Percentiles rank a stretch among this genome's conserved stretches.
These are phyloP conservation scores for Luperina nickerlii DNA, from an alignment of 2,888 invertebrate genomes.

Conservation along the genomic window DNA sequence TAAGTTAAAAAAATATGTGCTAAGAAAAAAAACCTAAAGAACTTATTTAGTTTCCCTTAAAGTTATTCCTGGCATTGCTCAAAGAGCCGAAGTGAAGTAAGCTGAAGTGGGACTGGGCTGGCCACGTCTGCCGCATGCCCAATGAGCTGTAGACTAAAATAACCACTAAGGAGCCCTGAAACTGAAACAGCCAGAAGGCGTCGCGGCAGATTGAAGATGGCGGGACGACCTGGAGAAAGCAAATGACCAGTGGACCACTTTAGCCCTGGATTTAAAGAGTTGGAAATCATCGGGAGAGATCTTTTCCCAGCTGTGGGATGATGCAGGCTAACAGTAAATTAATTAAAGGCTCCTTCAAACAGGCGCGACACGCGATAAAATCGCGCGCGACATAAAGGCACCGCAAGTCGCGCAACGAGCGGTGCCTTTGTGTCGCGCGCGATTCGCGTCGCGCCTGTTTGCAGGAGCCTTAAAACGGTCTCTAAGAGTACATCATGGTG, in stretches of 20 bases:
- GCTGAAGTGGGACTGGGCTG: background rate
- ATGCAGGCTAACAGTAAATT: background rate
- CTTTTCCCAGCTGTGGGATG: background rate
- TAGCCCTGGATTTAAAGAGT: background rate
- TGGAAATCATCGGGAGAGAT: background rate
- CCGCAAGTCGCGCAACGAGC: too few relatives aligned
- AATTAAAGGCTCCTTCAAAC: background rate
- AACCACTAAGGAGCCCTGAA: background rate
- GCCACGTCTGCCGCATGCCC: background rate
- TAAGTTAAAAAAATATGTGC: too few relatives aligned
- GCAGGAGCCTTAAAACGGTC: background rate
- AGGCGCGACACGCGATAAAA: too few relatives aligned
- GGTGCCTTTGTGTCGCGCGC: too few relatives aligned
- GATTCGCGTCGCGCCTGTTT: too few relatives aligned
- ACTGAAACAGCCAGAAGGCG: background rate
- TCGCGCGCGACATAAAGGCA: too few relatives aligned
- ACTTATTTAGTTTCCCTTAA: background rate
- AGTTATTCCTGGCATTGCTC: background rate
- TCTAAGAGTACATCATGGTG: background rate
- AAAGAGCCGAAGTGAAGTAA: background rate
- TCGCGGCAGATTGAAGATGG: background rate
- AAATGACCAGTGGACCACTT: background rate
- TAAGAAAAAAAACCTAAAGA: too few relatives aligned
- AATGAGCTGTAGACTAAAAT: background rate
- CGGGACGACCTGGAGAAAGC: background rate